Evolutionary conservation across 2,888 invertebrate genomes (phyloP).

Genomic region (Drosophila falleni): DNA sequence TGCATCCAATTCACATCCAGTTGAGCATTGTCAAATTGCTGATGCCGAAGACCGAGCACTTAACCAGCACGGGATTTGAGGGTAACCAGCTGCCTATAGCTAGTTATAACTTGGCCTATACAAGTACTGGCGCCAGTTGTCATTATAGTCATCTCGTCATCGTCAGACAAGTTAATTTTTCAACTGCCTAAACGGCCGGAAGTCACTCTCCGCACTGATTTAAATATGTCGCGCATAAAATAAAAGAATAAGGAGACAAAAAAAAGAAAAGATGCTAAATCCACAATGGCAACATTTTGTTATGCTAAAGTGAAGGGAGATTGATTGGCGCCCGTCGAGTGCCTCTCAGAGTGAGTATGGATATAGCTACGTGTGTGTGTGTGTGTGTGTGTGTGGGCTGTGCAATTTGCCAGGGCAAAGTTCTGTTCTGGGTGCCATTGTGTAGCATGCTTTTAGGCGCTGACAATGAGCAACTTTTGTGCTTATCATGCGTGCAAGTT

Average conservation of each 20-base stretch:
- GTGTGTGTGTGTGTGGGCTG: constrained; percentile 12
- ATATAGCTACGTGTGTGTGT: constrained; percentile 2
- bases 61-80: constrained; percentile 29
- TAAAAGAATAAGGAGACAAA: neutral
- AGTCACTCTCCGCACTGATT: constrained; percentile 64
- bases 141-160: constrained; percentile 54
- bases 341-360: constrained; percentile 17
- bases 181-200: constrained; percentile 77
- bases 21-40: constrained; percentile 3
- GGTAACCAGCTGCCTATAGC: constrained; percentile 26
- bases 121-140: constrained; percentile 71
- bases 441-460: constrained; percentile 66
- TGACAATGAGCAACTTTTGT: constrained; percentile 75
- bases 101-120: constrained; percentile 50
- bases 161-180: constrained; percentile 77
- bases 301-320: constrained; percentile 60
- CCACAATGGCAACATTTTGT: constrained; percentile 55
- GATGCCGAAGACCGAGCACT: constrained; percentile 40
- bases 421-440: constrained; percentile 57
- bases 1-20: constrained; percentile 5
- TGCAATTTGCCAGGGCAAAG: constrained; percentile 45
- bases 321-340: constrained; percentile 69
- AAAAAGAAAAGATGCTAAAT: constrained; percentile 16
- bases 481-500: constrained; percentile 79
- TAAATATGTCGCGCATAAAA: constrained; percentile 72